phyloP scores from a whole-genome alignment of 2,888 invertebrate genomes.

The Nebria salina region DNA sequence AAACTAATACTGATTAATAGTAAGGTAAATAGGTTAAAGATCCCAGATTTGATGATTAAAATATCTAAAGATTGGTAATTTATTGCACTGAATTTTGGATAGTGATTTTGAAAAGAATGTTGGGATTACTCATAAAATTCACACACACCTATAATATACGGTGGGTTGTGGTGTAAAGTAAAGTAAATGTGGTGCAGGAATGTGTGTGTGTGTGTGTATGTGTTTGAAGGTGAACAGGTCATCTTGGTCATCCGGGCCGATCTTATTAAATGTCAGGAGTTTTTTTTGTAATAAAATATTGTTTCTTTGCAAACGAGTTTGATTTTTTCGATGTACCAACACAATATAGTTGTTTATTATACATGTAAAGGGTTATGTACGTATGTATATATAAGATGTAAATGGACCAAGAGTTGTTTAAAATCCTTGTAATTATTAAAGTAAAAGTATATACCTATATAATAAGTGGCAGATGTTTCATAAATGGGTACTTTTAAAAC shows the following conservation, averaged over 20 bases:
- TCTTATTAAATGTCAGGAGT: conserved; percentile 35
- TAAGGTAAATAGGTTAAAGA: not conserved
- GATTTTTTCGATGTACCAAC: not conserved
- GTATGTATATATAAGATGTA: not conserved
- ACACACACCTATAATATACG: no score
- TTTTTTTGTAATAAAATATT: conserved; percentile 1
- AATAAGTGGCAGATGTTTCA: not conserved
- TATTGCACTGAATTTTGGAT: not conserved
- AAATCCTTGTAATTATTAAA: not conserved
- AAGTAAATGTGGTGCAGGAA: not conserved
- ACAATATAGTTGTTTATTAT: not conserved
- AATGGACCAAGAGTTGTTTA: not conserved
- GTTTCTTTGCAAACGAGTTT: not conserved
- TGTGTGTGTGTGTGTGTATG: conserved; percentile 32
- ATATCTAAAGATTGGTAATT: no score
- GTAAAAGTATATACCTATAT: not conserved
- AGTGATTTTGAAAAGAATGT: not conserved
- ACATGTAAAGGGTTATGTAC: not conserved
- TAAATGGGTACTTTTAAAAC: not conserved
- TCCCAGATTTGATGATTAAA: not conserved
- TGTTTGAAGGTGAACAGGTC: conserved; percentile 35
- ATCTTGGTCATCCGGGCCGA: conserved; percentile 37
- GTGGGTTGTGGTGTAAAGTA: not conserved
- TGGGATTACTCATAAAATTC: not conserved
- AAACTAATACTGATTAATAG: not conserved